phyloP scores from a whole-genome alignment of 2,113 vertebrate species.

The Gobio gobio region DNA sequence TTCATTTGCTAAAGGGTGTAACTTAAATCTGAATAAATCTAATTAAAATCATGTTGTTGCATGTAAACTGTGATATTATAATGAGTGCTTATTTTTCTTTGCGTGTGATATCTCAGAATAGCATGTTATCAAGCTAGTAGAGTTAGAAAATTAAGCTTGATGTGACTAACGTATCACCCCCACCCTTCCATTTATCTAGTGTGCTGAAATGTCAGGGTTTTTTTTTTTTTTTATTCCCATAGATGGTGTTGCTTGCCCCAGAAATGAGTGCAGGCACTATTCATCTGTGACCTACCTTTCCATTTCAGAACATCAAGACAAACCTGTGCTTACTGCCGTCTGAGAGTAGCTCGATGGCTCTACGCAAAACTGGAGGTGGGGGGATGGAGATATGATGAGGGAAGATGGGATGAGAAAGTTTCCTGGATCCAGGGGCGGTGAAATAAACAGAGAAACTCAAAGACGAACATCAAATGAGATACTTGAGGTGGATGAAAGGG shows the following conservation, averaged over 20 bases:
- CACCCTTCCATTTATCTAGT: neutral
- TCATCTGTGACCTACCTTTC: conserved; percentile 53
- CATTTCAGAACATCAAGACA: conserved; percentile 41
- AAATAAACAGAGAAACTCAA: conserved; percentile 25
- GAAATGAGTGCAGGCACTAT: conserved; percentile 48
- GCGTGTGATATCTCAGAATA: conserved; percentile 3
- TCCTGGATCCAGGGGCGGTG: conserved; percentile 10
- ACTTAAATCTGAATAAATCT: neutral
- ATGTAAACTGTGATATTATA: neutral
- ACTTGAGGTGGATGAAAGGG: conserved; percentile 27
- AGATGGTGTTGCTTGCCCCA: conserved; percentile 45
- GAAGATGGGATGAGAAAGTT: neutral
- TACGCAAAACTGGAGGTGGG: neutral
- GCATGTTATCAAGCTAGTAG: neutral
- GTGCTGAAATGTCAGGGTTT: conserved; percentile 39
- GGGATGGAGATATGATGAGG: neutral
- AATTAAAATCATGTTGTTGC: neutral
- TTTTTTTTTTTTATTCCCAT: neutral
- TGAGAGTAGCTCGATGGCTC: conserved; percentile 2
- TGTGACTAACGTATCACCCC: neutral
- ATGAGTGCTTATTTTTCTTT: neutral
- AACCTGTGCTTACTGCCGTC: conserved; percentile 2
- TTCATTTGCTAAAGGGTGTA: neutral
- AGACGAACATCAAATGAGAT: conserved; percentile 38
- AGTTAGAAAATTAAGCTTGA: conserved; percentile 11